A percentile compares a stretch with the other conserved stretches of the same genome.
Evolutionary conservation across 1,140 invertebrate species (phyloP).

Genomic region (Leucophenga varia): DNA sequence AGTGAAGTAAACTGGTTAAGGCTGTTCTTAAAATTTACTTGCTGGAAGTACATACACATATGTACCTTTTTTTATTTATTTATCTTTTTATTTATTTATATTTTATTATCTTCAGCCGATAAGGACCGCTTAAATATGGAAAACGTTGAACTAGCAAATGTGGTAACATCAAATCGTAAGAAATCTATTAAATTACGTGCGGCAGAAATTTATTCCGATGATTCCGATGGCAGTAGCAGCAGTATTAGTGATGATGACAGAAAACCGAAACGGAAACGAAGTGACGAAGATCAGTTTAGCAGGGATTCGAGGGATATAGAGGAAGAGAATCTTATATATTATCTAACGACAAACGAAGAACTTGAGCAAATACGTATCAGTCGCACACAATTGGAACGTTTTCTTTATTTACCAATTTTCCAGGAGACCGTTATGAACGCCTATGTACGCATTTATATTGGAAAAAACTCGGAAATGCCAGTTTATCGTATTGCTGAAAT

Average conservation of each 20-base stretch:
- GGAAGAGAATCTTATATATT: conserved; percentile 60
- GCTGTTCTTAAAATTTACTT: too few species aligned
- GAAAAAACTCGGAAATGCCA: conserved; percentile 71
- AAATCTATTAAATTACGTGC: conserved; percentile 70
- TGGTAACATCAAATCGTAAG: conserved; percentile 11
- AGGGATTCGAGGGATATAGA: conserved; percentile 24
- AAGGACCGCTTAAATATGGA: conserved; percentile 51
- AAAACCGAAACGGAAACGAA: conserved; percentile 51
- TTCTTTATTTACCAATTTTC: conserved; percentile 94
- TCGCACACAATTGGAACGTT: conserved; percentile 85
- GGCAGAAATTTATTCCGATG: conserved; percentile 91
- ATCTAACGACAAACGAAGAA: conserved; percentile 73
- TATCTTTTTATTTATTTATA: too few species aligned
- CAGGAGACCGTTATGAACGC: conserved; percentile 82
- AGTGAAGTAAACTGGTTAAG: too few species aligned
- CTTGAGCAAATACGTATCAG: conserved; percentile 83
- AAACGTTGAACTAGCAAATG: conserved; percentile 63
- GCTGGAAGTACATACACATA: too few species aligned
- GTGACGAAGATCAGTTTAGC: conserved; percentile 29
- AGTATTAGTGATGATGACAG: conserved; percentile 44
- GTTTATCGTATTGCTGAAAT: conserved; percentile 93
- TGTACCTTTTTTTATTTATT: too few species aligned
- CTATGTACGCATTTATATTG: conserved; percentile 92
- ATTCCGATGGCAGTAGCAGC: conserved; percentile 67
- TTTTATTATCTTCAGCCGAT: neutral